phyloP scores from a whole-genome alignment of 2,888 invertebrate species.

The Microplitis deprimator region DNA sequence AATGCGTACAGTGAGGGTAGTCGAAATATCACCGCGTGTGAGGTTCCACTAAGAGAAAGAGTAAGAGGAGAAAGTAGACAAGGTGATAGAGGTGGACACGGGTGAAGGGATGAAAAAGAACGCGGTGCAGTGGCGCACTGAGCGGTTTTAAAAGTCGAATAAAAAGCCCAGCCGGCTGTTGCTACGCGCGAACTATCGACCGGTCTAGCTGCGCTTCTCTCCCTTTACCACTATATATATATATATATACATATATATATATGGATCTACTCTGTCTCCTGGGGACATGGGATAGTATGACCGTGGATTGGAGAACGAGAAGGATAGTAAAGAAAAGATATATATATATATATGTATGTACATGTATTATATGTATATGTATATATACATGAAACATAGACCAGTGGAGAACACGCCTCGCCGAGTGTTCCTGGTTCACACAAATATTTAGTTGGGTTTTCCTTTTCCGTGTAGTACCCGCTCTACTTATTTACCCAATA shows the following conservation, averaged over 20 bases:
- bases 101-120: constrained; percentile 38
- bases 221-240: constrained; percentile 42
- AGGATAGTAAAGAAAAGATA: background rate
- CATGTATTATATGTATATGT: background rate
- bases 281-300: constrained; percentile 30
- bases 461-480: constrained; percentile 36
- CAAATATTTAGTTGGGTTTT: constrained; percentile 38
- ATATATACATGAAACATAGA: constrained; percentile 31
- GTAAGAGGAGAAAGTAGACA: constrained; percentile 1
- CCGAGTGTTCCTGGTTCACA: constrained; percentile 11
- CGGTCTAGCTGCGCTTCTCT: constrained; percentile 50
- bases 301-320: constrained; percentile 8
- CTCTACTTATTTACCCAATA: constrained; percentile 18
- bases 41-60: constrained; percentile 1
- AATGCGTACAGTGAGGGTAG: background rate
- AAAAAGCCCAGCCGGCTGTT: constrained; percentile 61
- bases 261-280: constrained; percentile 38
- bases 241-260: constrained; percentile 27
- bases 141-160: constrained; percentile 58
- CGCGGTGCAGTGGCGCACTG: constrained; percentile 47
- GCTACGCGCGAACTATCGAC: constrained; percentile 65
- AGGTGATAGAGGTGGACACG: constrained; percentile 34
- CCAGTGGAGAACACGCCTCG: constrained; percentile 25
- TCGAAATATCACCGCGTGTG: no score
- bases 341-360: background rate